phyloP scores from a whole-genome alignment of 2,113 vertebrate genomes.

The Dinomys branickii region DNA sequence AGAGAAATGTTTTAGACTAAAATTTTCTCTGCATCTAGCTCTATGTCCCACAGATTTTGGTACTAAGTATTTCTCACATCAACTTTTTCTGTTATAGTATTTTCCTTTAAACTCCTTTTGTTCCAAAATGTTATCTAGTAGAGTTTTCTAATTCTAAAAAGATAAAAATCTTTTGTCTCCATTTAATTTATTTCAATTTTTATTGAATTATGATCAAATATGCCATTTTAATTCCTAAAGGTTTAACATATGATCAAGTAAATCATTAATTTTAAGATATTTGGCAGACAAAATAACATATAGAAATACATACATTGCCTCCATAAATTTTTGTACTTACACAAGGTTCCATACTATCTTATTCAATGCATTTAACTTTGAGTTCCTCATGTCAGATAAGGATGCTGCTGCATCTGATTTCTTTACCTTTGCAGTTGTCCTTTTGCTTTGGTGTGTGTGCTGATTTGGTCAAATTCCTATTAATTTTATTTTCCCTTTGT shows the following conservation, averaged over 20 bases:
- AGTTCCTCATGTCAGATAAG: neutral
- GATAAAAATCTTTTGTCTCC: neutral
- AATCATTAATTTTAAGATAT: constrained; percentile 22
- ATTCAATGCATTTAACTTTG: constrained; percentile 14
- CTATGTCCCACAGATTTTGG: neutral
- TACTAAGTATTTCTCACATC: neutral
- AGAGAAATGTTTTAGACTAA: neutral
- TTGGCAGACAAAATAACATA: neutral
- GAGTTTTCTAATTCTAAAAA: neutral
- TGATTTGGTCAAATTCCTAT: neutral
- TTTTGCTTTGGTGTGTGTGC: neutral
- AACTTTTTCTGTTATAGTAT: neutral
- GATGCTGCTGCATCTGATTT: neutral
- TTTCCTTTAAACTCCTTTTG: neutral
- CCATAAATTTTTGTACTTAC: neutral
- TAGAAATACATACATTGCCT: neutral
- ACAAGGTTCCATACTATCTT: neutral
- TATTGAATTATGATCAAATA: neutral
- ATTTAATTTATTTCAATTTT: constrained; percentile 7
- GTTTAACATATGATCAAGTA: constrained; percentile 32
- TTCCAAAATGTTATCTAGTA: neutral
- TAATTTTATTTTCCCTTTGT: neutral
- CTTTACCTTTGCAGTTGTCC: neutral
- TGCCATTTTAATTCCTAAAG: neutral
- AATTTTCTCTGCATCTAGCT: neutral